Conservation (phyloP, 2,113 vertebrate species). For the Microcebus murinus region DNA sequence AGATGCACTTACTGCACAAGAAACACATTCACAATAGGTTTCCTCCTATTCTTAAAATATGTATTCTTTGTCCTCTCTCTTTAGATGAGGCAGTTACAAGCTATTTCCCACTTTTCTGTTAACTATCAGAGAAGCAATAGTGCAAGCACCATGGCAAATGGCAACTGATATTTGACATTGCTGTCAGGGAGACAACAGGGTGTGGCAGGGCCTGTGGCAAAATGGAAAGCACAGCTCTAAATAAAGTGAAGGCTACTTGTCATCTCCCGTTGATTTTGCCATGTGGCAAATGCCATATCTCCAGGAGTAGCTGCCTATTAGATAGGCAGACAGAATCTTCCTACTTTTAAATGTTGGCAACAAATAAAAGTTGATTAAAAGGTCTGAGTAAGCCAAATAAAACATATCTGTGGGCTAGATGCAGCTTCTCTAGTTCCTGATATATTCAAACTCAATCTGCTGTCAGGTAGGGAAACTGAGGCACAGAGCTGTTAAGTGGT, state of each 20-base stretch:
- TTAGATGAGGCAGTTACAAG: too few relatives aligned
- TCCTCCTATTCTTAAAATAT: background rate
- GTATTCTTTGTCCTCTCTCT: background rate
- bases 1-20: fast-evolving
- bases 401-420: background rate
- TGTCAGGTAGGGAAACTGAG: background rate
- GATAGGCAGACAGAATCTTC: background rate
- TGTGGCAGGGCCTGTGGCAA: background rate
- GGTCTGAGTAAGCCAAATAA: background rate
- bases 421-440: background rate
- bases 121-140: background rate
- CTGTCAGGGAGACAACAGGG: background rate
- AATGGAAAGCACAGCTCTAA: background rate
- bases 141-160: background rate
- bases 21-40: background rate
- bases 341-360: background rate
- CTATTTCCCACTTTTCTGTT: background rate
- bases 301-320: background rate
- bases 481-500: background rate
- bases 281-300: fast-evolving
- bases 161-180: fast-evolving
- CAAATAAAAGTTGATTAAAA: background rate
- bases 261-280: too few relatives aligned
- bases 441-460: background rate
- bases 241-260: background rate